Percentiles rank a stretch among this genome's conserved stretches.
These are phyloP conservation scores for Eretmocerus hayati DNA, from an alignment of 2,888 invertebrate species.

Conservation along the genomic window DNA sequence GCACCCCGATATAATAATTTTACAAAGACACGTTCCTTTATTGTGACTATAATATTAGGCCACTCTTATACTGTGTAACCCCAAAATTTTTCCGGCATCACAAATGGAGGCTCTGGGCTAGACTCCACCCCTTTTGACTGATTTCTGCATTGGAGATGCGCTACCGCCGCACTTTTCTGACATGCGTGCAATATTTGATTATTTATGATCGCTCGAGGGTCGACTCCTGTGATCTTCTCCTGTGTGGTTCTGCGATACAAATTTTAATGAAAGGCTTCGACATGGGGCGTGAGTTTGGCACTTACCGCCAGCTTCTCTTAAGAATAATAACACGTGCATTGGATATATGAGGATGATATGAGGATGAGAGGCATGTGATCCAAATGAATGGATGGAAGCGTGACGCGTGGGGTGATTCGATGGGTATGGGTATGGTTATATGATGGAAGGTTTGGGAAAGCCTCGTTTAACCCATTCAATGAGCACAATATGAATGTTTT, in stretches of 20 bases:
- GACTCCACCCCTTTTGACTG: slow-evolving; percentile 30
- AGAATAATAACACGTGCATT: no score
- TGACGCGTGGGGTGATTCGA: no score
- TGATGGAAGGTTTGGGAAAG: no score
- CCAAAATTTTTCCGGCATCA: slow-evolving; percentile 23
- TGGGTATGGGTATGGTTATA: no score
- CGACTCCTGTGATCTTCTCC: no score
- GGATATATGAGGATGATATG: no score
- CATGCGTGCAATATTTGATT: slow-evolving; percentile 18
- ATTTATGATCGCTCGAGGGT: slow-evolving; percentile 12
- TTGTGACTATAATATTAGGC: slow-evolving; percentile 22
- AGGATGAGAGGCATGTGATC: no score
- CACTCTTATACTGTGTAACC: slow-evolving; percentile 32
- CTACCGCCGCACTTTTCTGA: slow-evolving; percentile 15
- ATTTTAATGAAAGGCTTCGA: slow-evolving; percentile 19
- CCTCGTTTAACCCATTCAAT: no score
- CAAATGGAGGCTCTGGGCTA: not conserved
- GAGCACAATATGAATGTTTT: no score
- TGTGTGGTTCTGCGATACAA: slow-evolving; percentile 12
- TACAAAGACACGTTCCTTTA: not conserved
- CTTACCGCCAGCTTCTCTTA: not conserved
- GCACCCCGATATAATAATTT: no score
- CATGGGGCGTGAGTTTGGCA: slow-evolving; percentile 13
- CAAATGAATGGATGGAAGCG: no score
- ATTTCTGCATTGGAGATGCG: not conserved